phyloP scores from a whole-genome alignment of 2,113 vertebrate genomes.

The Ceyx cyanopectus region DNA sequence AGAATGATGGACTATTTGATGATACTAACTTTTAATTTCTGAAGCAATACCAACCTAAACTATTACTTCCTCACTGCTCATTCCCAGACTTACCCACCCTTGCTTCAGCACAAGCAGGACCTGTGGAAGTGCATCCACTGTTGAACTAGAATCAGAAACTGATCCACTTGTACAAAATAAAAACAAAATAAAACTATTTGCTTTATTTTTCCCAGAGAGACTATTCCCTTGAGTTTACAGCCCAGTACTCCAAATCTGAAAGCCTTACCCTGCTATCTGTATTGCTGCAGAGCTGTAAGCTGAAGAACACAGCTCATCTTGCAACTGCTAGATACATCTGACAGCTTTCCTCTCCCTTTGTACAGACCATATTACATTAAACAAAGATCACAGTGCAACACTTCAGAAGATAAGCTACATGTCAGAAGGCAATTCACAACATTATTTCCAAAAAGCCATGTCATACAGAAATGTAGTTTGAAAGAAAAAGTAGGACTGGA shows the following conservation, averaged over 20 bases:
- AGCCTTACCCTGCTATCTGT: background rate
- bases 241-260: background rate
- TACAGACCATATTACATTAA: background rate
- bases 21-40: background rate
- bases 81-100: background rate
- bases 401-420: slow-evolving; percentile 13
- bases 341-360: slow-evolving; percentile 3
- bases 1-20: background rate
- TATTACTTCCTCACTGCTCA: background rate
- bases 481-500: background rate
- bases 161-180: background rate
- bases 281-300: background rate
- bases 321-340: background rate
- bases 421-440: slow-evolving; percentile 5
- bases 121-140: background rate
- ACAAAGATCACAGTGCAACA: slow-evolving; percentile 20
- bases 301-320: background rate
- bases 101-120: background rate
- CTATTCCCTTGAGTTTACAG: background rate
- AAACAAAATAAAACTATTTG: background rate
- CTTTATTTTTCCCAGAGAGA: background rate
- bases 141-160: background rate
- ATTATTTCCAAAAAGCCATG: background rate
- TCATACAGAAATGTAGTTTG: background rate
- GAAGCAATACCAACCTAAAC: background rate